Percentiles rank a stretch among this genome's conserved stretches.
Conservation (phyloP, 1,140 invertebrate species). For the Drosophila lini region DNA sequence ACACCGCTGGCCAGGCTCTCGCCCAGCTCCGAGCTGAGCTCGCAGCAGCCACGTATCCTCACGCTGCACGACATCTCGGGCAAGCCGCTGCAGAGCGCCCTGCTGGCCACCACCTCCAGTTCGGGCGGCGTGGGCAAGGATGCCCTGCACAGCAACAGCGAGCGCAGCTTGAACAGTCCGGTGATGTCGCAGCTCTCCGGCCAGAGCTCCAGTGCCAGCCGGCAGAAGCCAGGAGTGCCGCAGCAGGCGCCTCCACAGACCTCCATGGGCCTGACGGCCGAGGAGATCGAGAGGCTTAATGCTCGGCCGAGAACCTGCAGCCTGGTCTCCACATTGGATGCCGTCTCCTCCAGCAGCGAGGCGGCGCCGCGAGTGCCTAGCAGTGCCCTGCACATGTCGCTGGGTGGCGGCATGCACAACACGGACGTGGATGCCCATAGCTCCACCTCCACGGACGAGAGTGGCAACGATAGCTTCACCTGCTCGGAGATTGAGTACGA, state of each 20-base stretch:
- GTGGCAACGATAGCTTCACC: slow-evolving; percentile 98
- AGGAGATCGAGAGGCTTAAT: slow-evolving; percentile 96
- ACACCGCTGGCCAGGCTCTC: slow-evolving; percentile 95
- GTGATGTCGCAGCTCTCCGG: slow-evolving; percentile 95
- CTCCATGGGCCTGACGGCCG: slow-evolving; percentile 94
- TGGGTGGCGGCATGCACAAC: slow-evolving; percentile 86
- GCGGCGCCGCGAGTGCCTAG: slow-evolving; percentile 89
- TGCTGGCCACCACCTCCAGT: slow-evolving; percentile 94
- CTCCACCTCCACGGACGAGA: slow-evolving; percentile 96
- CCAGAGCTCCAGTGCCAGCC: slow-evolving; percentile 91
- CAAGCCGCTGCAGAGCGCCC: slow-evolving; percentile 94
- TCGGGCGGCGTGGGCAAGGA: slow-evolving; percentile 93
- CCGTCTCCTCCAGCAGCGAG: slow-evolving; percentile 96
- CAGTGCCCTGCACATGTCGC: slow-evolving; percentile 87
- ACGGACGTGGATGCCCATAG: slow-evolving; percentile 90
- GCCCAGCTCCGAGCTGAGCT: slow-evolving; percentile 95
- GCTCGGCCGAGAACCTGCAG: slow-evolving; percentile 93
- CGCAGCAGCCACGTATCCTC: slow-evolving; percentile 95
- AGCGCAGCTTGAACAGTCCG: slow-evolving; percentile 94
- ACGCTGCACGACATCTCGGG: slow-evolving; percentile 97
- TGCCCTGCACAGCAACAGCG: slow-evolving; percentile 93
- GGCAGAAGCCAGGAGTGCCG: slow-evolving; percentile 86
- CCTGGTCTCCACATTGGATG: slow-evolving; percentile 95
- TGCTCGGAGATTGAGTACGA: slow-evolving; percentile 99
- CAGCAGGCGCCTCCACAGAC: slow-evolving; percentile 87